Evolutionary conservation across 1,140 invertebrate species (phyloP).

Genomic region (Dendroctonus valens): DNA sequence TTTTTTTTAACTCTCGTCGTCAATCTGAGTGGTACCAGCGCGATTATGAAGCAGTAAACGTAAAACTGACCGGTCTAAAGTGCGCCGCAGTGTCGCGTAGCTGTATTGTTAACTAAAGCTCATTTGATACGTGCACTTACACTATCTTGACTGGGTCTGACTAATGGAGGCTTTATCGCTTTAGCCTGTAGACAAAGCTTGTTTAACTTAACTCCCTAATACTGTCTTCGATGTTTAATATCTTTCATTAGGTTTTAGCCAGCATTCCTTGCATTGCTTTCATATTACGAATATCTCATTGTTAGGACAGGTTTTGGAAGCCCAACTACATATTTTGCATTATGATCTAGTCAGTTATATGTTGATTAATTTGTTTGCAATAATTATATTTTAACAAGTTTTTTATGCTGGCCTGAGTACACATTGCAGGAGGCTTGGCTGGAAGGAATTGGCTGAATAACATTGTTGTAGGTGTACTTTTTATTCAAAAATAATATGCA

Average conservation of each 20-base stretch:
- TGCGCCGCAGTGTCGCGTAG: slow-evolving; percentile 39
- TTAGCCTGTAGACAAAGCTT: slow-evolving; percentile 33
- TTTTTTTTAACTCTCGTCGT: slow-evolving; percentile 3
- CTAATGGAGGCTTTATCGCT: slow-evolving; percentile 49
- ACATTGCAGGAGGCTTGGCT: no score
- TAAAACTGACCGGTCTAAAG: slow-evolving; percentile 37
- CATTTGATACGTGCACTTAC: slow-evolving; percentile 48
- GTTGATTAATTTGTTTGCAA: no score
- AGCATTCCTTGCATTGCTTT: not conserved
- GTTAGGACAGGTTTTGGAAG: no score
- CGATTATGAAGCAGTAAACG: slow-evolving; percentile 39
- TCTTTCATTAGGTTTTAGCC: not conserved
- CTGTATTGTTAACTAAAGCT: slow-evolving; percentile 41
- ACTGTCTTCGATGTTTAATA: slow-evolving; percentile 10
- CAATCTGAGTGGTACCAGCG: slow-evolving; percentile 19
- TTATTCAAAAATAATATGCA: no score
- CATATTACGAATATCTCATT: not conserved
- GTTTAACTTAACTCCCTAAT: slow-evolving; percentile 34
- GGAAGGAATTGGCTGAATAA: no score
- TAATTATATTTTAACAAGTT: no score
- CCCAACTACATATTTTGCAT: no score
- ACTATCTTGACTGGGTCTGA: slow-evolving; percentile 44
- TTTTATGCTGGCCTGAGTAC: no score
- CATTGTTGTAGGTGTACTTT: no score
- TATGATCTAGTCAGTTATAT: no score